A percentile compares a stretch with the other conserved stretches of the same genome.
Evolutionary conservation across 2,888 invertebrate species (phyloP).

Genomic region (Drosophila aldrichi): DNA sequence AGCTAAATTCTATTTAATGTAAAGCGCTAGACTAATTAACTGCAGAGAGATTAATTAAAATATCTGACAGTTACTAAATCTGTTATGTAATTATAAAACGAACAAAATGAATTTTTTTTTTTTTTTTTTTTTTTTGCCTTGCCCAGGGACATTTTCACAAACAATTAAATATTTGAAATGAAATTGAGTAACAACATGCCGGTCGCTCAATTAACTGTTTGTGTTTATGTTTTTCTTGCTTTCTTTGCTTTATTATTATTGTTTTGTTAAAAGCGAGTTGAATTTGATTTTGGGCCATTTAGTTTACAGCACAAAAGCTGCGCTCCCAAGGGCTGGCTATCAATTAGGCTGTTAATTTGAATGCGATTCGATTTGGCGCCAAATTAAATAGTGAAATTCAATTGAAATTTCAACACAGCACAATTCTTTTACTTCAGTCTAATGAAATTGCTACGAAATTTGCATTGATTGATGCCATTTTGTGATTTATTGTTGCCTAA

Average conservation of each 20-base stretch:
- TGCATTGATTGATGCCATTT: conserved; percentile 76
- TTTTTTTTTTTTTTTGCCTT: neutral
- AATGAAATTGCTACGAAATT: conserved; percentile 59
- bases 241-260: neutral
- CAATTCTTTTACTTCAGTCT: conserved; percentile 21
- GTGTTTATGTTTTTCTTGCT: neutral
- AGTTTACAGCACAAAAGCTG: conserved; percentile 3
- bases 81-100: neutral
- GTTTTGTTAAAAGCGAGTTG: neutral
- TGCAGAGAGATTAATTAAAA: neutral
- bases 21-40: neutral
- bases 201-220: conserved; percentile 6
- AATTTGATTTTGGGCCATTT: neutral
- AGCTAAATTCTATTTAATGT: too few relatives aligned
- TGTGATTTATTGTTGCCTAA: conserved; percentile 70
- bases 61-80: neutral
- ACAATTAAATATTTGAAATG: conserved; percentile 2
- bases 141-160: neutral
- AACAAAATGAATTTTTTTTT: neutral
- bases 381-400: conserved; percentile 39
- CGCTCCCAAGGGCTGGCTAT: conserved; percentile 10
- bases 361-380: conserved; percentile 25
- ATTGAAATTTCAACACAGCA: conserved; percentile 36
- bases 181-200: neutral
- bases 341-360: conserved; percentile 38